Percentiles rank a stretch among this genome's conserved stretches.
Conservation (phyloP, 2,113 vertebrate species). For the Odontophorus gujanensis region DNA sequence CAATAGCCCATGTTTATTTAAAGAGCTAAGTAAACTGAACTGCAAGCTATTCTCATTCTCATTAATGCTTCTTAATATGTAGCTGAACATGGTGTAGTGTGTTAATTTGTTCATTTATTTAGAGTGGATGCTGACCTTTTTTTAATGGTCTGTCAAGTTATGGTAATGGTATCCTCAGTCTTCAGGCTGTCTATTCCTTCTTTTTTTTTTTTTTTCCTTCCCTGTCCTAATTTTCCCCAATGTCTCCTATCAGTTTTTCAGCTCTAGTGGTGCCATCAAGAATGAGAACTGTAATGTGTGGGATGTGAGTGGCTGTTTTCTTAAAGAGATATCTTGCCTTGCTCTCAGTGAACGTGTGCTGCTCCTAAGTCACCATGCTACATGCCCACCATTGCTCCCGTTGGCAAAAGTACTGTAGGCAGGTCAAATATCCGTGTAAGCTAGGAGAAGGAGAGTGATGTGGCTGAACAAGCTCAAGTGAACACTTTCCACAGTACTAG, state of each 20-base stretch:
- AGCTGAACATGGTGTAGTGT: slow-evolving; percentile 46
- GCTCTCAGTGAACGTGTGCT: neutral
- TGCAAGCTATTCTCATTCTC: slow-evolving; percentile 53
- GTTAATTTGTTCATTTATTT: slow-evolving; percentile 64
- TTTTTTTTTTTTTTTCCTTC: neutral
- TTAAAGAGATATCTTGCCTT: neutral
- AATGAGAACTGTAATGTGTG: neutral
- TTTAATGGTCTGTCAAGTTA: slow-evolving; percentile 49
- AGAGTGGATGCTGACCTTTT: slow-evolving; percentile 26
- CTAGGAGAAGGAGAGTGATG: neutral
- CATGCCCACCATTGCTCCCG: neutral
- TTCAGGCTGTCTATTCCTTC: neutral
- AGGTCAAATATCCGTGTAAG: neutral
- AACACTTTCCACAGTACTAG: neutral
- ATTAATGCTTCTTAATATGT: slow-evolving; percentile 61
- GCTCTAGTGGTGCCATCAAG: neutral
- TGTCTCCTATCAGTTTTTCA: slow-evolving; percentile 17
- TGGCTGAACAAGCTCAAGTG: neutral
- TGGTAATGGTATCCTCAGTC: slow-evolving; percentile 4
- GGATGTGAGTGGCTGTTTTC: neutral
- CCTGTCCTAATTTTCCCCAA: slow-evolving; percentile 13
- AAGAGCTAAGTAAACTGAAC: slow-evolving; percentile 71
- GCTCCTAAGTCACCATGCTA: neutral
- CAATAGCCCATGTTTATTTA: slow-evolving; percentile 76
- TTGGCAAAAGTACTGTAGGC: neutral